Conservation (phyloP, 2,113 vertebrate species). For the Grammomys surdaster region DNA sequence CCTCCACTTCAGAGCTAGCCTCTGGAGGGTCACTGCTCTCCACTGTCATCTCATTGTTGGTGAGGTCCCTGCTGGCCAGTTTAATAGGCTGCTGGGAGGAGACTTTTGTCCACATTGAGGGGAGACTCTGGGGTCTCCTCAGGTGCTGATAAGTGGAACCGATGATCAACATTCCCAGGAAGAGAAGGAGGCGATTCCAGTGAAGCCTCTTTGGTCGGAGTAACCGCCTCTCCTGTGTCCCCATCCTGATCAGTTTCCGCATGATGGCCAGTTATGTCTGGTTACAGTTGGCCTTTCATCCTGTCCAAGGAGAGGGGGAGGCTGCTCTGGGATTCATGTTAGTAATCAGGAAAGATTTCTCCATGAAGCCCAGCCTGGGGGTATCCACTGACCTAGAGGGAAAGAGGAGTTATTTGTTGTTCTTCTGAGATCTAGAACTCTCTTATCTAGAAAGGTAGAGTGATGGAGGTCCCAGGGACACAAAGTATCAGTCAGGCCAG, state of each 20-base stretch:
- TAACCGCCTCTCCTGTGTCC: constrained; percentile 87
- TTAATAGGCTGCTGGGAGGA: constrained; percentile 56
- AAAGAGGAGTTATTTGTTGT: constrained; percentile 35
- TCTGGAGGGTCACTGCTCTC: constrained; percentile 61
- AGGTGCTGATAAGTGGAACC: constrained; percentile 91
- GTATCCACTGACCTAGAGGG: constrained; percentile 60
- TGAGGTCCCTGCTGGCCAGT: constrained; percentile 71
- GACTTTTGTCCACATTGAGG: constrained; percentile 83
- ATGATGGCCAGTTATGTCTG: constrained; percentile 68
- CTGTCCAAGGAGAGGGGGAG: constrained; percentile 54
- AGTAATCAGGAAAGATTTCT: constrained; percentile 61
- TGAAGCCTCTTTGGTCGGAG: constrained; percentile 89
- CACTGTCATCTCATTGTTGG: constrained; percentile 56
- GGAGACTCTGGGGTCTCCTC: constrained; percentile 83
- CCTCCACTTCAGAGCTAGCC: constrained; percentile 45
- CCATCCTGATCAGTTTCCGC: constrained; percentile 58
- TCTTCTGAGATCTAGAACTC: constrained; percentile 7
- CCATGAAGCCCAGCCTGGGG: constrained; percentile 62
- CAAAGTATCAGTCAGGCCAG: not conserved
- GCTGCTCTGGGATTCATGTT: constrained; percentile 43
- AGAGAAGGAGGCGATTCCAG: constrained; percentile 90
- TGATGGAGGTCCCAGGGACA: not conserved
- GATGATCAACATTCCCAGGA: constrained; percentile 89
- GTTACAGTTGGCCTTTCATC: constrained; percentile 67
- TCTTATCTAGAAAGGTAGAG: not conserved